phyloP scores from a whole-genome alignment of 2,113 vertebrate genomes.

The Emydocephalus ijimae region DNA sequence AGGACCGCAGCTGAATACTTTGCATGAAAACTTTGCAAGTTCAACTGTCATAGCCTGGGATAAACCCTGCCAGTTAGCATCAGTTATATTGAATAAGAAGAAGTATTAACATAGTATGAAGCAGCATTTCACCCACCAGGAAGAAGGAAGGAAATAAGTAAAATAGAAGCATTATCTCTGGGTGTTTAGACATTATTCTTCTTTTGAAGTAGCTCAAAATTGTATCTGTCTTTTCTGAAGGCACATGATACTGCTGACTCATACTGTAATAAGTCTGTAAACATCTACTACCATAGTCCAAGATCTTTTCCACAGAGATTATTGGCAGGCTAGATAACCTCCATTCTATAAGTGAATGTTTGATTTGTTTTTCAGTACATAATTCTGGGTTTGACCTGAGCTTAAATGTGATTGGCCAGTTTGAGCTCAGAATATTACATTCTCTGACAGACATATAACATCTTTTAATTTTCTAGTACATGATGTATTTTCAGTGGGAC shows the following conservation, averaged over 20 bases:
- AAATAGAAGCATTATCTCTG: background rate
- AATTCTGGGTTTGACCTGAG: background rate
- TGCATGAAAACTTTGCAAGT: background rate
- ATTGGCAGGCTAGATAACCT: background rate
- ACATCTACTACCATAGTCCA: background rate
- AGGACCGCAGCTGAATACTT: background rate
- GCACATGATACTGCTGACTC: background rate
- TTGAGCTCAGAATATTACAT: background rate
- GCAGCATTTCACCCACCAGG: background rate
- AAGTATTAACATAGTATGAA: background rate
- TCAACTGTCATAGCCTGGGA: background rate
- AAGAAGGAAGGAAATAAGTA: background rate
- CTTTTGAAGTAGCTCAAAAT: background rate
- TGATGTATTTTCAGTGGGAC: background rate
- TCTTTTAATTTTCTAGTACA: background rate
- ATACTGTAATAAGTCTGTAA: background rate
- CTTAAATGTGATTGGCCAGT: background rate
- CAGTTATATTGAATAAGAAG: background rate
- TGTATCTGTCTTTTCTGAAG: background rate
- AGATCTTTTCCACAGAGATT: background rate
- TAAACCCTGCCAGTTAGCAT: background rate
- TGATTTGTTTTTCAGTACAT: background rate
- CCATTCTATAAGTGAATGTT: background rate
- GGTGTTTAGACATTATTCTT: background rate
- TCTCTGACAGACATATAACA: background rate